These are phyloP conservation scores for Cantharis rustica DNA, from an alignment of 2,888 invertebrate genomes.

Conservation along the genomic window DNA sequence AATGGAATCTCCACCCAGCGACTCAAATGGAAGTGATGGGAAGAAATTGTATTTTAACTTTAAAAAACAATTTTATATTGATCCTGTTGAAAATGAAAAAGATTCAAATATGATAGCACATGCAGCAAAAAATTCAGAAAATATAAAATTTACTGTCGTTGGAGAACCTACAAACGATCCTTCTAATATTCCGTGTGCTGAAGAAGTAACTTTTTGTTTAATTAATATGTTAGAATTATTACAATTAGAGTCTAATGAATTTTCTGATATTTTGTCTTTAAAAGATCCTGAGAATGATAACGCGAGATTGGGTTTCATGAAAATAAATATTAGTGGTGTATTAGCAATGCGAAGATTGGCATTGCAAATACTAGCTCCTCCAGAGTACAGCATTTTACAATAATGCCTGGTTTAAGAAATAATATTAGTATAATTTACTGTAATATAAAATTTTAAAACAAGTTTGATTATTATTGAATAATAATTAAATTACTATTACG, in stretches of 20 bases:
- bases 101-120: slow-evolving; percentile 36
- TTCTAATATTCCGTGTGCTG: slow-evolving; percentile 31
- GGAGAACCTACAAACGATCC: slow-evolving; percentile 37
- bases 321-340: slow-evolving; percentile 36
- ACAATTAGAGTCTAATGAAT: slow-evolving; percentile 33
- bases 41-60: slow-evolving; percentile 35
- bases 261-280: slow-evolving; percentile 31
- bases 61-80: slow-evolving; percentile 35
- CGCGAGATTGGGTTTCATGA: slow-evolving; percentile 34
- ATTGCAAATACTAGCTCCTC: slow-evolving; percentile 35
- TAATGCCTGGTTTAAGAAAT: background rate
- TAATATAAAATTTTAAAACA: background rate
- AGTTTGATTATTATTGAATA: background rate
- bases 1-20: slow-evolving; percentile 40
- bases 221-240: slow-evolving; percentile 38
- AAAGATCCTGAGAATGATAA: slow-evolving; percentile 20
- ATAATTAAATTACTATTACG: too few relatives aligned
- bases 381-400: background rate
- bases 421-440: background rate
- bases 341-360: slow-evolving; percentile 39
- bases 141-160: slow-evolving; percentile 37
- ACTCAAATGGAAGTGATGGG: slow-evolving; percentile 26
- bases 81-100: slow-evolving; percentile 22
- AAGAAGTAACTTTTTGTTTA: slow-evolving; percentile 35
- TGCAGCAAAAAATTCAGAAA: slow-evolving; percentile 34